Percentiles rank a stretch among this genome's conserved stretches.
phyloP scores from a whole-genome alignment of 30 jellyfish, hydroid and myxozoan genomes.

The Clytia hemisphaerica region DNA sequence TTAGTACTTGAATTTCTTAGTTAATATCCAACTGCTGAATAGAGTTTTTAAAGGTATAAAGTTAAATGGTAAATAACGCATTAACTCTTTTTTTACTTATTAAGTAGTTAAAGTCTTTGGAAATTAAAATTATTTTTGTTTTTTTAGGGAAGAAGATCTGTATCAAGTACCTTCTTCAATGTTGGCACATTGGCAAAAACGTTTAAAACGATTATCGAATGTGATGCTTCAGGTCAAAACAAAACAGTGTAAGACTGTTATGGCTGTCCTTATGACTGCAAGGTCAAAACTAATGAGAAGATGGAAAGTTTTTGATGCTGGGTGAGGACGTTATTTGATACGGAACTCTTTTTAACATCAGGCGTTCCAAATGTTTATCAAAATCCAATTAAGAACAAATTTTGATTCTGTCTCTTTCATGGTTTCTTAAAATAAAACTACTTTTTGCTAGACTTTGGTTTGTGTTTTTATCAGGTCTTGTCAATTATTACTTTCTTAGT shows the following conservation, averaged over 20 bases:
- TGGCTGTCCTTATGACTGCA: slow-evolving; percentile 57
- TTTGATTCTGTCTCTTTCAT: too few species aligned
- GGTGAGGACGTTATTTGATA: too few species aligned
- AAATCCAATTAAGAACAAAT: too few species aligned
- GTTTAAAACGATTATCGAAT: slow-evolving; percentile 41
- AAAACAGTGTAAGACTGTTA: slow-evolving; percentile 67
- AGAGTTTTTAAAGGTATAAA: neutral
- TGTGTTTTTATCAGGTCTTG: too few species aligned
- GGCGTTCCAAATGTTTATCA: too few species aligned
- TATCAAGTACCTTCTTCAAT: slow-evolving; percentile 62
- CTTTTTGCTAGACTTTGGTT: too few species aligned
- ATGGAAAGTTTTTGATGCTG: slow-evolving; percentile 75
- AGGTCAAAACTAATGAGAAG: slow-evolving; percentile 64
- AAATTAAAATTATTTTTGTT: too few species aligned
- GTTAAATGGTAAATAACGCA: neutral
- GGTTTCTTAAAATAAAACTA: neutral
- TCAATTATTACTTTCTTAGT: too few species aligned
- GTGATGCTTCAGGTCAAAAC: slow-evolving; percentile 65
- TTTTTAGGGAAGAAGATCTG: slow-evolving; percentile 33
- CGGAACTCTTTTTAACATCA: too few species aligned
- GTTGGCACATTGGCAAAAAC: slow-evolving; percentile 51
- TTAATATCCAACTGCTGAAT: neutral
- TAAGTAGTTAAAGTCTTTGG: too few species aligned
- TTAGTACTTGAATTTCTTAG: neutral
- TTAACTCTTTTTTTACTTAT: too few species aligned